Conservation (phyloP, 2,888 invertebrate genomes). For the Barypeithes pellucidus region DNA sequence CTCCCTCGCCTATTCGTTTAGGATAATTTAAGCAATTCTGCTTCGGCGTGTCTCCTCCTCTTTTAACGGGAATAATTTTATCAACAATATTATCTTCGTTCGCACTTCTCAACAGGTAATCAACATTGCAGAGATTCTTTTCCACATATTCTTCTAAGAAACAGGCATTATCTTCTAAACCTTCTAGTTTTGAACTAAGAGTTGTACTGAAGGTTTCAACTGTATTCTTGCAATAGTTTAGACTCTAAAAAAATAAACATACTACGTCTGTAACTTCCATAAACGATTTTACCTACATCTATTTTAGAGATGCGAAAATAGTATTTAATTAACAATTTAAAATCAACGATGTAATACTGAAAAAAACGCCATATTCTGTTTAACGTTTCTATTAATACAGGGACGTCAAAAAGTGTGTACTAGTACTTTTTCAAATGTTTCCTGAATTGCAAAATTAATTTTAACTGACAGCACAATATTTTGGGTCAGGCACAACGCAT, state of each 20-base stretch:
- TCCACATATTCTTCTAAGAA: conserved; percentile 36
- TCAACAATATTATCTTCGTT: conserved; percentile 33
- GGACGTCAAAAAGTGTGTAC: no score
- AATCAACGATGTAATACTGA: no score
- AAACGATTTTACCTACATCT: no score
- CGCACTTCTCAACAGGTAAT: conserved; percentile 9
- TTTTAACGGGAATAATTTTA: conserved; percentile 45
- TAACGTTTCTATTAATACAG: no score
- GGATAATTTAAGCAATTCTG: conserved; percentile 48
- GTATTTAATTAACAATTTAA: no score
- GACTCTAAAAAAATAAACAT: not conserved
- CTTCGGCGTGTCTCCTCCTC: conserved; percentile 56
- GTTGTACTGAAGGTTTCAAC: not conserved
- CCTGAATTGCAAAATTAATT: no score
- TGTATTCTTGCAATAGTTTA: not conserved
- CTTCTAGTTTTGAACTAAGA: conserved; percentile 5
- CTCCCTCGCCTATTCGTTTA: conserved; percentile 47
- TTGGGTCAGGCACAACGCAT: no score
- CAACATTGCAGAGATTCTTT: not conserved
- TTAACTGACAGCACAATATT: no score
- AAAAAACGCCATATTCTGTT: no score
- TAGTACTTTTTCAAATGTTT: no score
- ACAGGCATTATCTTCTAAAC: conserved; percentile 24
- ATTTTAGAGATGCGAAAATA: no score
- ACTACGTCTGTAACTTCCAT: not conserved